phyloP scores from a whole-genome alignment of 2,113 vertebrate species.

The Helogale parvula region DNA sequence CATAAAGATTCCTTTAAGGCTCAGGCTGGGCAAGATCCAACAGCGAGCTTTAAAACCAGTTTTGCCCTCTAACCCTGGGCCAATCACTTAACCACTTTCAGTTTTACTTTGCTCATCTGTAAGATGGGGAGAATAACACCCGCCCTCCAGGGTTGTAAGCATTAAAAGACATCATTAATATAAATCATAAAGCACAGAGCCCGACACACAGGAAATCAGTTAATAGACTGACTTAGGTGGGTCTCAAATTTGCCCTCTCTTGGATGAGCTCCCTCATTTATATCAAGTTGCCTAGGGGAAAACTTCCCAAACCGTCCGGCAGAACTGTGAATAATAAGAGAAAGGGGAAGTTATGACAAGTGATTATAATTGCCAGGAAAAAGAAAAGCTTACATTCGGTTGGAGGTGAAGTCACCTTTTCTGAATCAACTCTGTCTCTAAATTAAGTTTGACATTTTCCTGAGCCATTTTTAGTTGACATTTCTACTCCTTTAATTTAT shows the following conservation, averaged over 20 bases:
- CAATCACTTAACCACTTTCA: background rate
- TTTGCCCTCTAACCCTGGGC: background rate
- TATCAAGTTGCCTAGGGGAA: background rate
- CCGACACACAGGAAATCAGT: background rate
- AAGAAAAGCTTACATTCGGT: background rate
- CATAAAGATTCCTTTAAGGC: background rate
- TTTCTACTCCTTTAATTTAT: conserved; percentile 37
- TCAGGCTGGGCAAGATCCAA: background rate
- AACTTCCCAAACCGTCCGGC: background rate
- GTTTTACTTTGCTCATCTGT: background rate
- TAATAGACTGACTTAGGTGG: background rate
- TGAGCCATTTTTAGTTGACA: conserved; percentile 27
- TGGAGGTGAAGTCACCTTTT: conserved; percentile 18
- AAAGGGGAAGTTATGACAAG: background rate
- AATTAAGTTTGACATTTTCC: conserved; percentile 42
- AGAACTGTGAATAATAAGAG: background rate
- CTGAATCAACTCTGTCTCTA: background rate
- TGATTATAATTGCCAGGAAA: background rate
- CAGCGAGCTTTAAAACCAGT: background rate
- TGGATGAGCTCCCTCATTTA: background rate
- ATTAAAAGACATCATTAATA: background rate
- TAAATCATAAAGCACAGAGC: background rate
- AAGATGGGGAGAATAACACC: background rate
- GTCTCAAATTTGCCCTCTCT: background rate
- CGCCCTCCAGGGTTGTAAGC: background rate